Conservation (phyloP, 2,888 invertebrate genomes). For the Myopa testacea region DNA sequence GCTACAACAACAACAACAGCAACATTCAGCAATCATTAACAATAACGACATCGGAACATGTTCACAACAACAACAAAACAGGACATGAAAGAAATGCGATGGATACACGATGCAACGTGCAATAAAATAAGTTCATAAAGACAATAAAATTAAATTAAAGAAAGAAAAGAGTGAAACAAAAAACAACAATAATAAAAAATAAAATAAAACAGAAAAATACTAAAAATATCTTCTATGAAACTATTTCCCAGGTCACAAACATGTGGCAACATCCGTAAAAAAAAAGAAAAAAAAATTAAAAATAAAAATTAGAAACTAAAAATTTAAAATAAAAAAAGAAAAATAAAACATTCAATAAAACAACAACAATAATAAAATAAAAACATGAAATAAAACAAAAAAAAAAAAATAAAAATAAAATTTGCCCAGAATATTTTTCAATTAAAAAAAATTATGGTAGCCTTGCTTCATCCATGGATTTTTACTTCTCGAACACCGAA, state of each 20-base stretch:
- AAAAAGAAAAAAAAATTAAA: not conserved
- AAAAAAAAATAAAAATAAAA: not conserved
- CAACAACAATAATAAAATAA: too few relatives aligned
- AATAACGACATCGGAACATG: conserved; percentile 25
- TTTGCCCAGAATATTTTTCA: not conserved
- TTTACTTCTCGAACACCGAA: too few relatives aligned
- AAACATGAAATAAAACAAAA: not conserved
- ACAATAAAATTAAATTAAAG: not conserved
- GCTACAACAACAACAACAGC: conserved; percentile 21
- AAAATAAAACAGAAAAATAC: not conserved
- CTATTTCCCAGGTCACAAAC: not conserved
- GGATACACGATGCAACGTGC: not conserved
- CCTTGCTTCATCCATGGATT: not conserved
- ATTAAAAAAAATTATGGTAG: not conserved
- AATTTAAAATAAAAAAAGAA: not conserved
- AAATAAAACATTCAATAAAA: not conserved
- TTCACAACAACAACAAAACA: conserved; percentile 25
- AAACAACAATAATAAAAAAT: not conserved
- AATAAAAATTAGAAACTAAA: not conserved
- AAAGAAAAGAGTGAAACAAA: not conserved
- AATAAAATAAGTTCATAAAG: conserved; percentile 13
- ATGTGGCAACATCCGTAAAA: not conserved
- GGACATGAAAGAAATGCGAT: not conserved
- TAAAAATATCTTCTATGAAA: not conserved
- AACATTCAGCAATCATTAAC: conserved; percentile 10